A percentile compares a stretch with the other conserved stretches of the same genome.
These are phyloP conservation scores for Lobophora halterata DNA, from an alignment of 2,888 invertebrate genomes.

Conservation along the genomic window DNA sequence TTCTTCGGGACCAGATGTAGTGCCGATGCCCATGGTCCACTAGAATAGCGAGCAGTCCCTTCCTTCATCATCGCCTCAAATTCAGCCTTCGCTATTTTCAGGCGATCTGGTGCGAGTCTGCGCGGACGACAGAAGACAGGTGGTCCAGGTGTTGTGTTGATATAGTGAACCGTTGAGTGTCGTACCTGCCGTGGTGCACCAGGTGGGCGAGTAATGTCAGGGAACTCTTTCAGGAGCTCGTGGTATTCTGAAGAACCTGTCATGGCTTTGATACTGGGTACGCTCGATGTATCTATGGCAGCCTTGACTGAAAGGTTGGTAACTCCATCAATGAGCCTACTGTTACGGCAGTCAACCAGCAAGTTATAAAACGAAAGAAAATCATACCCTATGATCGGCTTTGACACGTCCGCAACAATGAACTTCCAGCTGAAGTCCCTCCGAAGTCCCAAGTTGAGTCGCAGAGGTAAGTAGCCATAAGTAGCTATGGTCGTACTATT, in stretches of 20 bases:
- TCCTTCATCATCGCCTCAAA: constrained; percentile 36
- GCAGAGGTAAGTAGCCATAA: constrained; percentile 27
- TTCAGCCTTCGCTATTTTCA: constrained; percentile 36
- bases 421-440: constrained; percentile 33
- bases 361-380: constrained; percentile 25
- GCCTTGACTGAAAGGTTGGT: constrained; percentile 11
- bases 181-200: constrained; percentile 10
- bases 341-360: constrained; percentile 14
- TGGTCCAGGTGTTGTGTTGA: constrained; percentile 35
- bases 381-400: constrained; percentile 37
- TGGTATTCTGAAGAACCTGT: constrained; percentile 15
- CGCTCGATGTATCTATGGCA: constrained; percentile 1
- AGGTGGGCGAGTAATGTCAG: constrained; percentile 25
- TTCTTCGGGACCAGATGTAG: constrained; percentile 45
- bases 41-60: constrained; percentile 26
- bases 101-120: constrained; percentile 37
- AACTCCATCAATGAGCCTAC: constrained; percentile 14
- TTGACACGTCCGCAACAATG: constrained; percentile 34
- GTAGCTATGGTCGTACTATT: constrained; percentile 32
- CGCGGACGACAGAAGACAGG: constrained; percentile 35
- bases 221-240: constrained; percentile 13
- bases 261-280: constrained; percentile 21
- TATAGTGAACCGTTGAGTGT: constrained; percentile 26
- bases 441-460: constrained; percentile 32
- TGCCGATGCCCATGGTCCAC: constrained; percentile 40